These are phyloP conservation scores for Thunnus albacares DNA, from an alignment of 2,797 vertebrate genomes.

Conservation along the genomic window DNA sequence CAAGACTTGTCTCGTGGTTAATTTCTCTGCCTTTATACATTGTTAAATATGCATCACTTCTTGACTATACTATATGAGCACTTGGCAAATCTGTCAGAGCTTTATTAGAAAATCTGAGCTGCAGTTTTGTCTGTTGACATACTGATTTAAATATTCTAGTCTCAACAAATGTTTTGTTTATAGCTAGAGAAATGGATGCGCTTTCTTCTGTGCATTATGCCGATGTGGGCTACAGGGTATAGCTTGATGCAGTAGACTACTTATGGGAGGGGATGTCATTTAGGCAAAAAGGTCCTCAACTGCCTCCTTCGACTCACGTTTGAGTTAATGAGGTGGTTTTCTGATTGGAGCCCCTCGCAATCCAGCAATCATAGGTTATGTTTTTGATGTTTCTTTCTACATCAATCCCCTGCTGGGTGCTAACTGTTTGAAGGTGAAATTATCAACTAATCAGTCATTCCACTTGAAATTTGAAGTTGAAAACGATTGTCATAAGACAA, in stretches of 20 bases:
- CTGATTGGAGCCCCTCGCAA: conserved; percentile 50
- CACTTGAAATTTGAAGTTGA: conserved; percentile 43
- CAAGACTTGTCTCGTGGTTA: conserved; percentile 74
- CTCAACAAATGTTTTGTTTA: conserved; percentile 49
- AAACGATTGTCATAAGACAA: conserved; percentile 36
- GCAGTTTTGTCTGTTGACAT: conserved; percentile 56
- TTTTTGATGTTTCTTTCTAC: conserved; percentile 28
- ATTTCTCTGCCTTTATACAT: conserved; percentile 79
- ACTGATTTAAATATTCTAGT: conserved; percentile 41
- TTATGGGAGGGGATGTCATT: conserved; percentile 6
- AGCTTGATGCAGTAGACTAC: neutral
- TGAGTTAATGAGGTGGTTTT: conserved; percentile 56
- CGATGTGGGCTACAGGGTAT: neutral
- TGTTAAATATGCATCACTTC: conserved; percentile 83
- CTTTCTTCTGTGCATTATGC: conserved; percentile 9
- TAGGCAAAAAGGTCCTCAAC: conserved; percentile 18
- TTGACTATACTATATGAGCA: conserved; percentile 68
- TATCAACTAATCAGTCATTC: conserved; percentile 50
- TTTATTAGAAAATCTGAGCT: conserved; percentile 51
- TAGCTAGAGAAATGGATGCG: conserved; percentile 13
- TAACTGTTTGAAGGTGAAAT: conserved; percentile 52
- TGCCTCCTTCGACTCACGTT: conserved; percentile 5
- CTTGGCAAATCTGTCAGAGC: conserved; percentile 61
- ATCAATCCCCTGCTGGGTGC: conserved; percentile 40
- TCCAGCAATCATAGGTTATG: conserved; percentile 37